Conservation (phyloP, 1,140 invertebrate genomes). For the Cotesia vestalis region DNA sequence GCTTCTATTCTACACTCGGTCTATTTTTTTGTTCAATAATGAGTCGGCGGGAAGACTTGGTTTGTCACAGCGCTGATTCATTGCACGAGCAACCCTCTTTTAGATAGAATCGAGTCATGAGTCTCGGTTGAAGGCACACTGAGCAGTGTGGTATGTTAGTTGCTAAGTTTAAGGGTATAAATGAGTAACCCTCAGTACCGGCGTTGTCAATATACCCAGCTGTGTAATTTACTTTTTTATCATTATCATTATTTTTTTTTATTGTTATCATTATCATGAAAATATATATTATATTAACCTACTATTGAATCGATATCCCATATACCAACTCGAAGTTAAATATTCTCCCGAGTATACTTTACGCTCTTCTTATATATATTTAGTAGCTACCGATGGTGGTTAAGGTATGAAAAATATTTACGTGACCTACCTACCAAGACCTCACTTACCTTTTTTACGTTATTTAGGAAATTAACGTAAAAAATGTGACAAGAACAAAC, state of each 20-base stretch:
- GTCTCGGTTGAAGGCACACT: conserved; percentile 11
- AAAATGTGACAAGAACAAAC: neutral
- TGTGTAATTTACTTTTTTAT: conserved; percentile 16
- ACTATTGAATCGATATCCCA: conserved; percentile 38
- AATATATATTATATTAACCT: conserved; percentile 42
- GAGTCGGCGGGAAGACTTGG: conserved; percentile 13
- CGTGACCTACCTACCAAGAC: conserved; percentile 1
- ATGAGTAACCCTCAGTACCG: conserved; percentile 35
- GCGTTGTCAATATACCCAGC: conserved; percentile 32
- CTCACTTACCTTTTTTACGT: conserved; percentile 18
- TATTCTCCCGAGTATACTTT: conserved; percentile 18
- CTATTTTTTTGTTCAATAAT: neutral
- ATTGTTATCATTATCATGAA: conserved; percentile 33
- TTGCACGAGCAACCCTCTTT: conserved; percentile 4
- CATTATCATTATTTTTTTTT: too few relatives aligned
- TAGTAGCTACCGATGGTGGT: neutral
- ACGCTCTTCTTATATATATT: neutral
- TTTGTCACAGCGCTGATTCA: conserved; percentile 28
- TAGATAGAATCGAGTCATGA: conserved; percentile 26
- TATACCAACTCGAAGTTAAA: neutral
- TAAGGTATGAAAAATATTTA: conserved; percentile 19
- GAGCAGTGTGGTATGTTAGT: neutral
- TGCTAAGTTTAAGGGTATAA: conserved; percentile 31
- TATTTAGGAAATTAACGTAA: conserved; percentile 25
- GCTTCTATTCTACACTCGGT: neutral